Base-by-base conservation (phyloP, 2,888 invertebrate genomes). In the Palloptera scutellata region DNA sequence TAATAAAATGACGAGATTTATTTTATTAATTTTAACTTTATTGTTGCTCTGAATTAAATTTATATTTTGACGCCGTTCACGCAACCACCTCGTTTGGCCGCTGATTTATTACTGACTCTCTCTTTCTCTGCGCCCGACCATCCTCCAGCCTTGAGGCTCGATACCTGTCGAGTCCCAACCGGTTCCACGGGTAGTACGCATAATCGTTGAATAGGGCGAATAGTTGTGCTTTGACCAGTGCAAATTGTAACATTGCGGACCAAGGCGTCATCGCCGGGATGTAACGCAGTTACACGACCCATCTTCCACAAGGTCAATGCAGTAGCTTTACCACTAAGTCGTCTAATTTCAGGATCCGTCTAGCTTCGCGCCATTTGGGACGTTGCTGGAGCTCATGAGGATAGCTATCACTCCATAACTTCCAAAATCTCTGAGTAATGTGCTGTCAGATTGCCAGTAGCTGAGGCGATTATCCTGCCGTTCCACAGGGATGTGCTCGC, bases 401-500 rank as follows among this genome's bases (percentile, higher is more conserved):
- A 45, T 70, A 70, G 9, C 63, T 67, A n/a, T 64, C 58, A 17
- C 71, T 70, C 68, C 71, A n/a, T n/a, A n/a, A n/a, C n/a, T n/a
- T n/a, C n/a, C n/a, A n/a, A n/a, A n/a, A n/a, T n/a, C 69, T 65
- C 60, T 70, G 64, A 1, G 40, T 41, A 1, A 70, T 43, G 42
- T 51, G 54, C 30, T 72, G 69, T 8, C 58, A 61, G 17, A 10
- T 48, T 64, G 68, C 57, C 68, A 68, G 42, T 61, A 64, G 43
- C 52, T 61, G 13, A 68, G 15, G 0, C 41, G 52, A 48, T 68
- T 64, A 13, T 64, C 45, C 15, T 54, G 64, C 1, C 42, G 8
- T 4, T 64, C 64, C 61, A 61, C 48, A 20, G 64, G 61, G 9
- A 68, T 57, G 54, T 53, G 61, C 17, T 64, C 68, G 2, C 68